Base-by-base conservation (phyloP, 2,113 vertebrate species). In the Capreolus pygargus region DNA sequence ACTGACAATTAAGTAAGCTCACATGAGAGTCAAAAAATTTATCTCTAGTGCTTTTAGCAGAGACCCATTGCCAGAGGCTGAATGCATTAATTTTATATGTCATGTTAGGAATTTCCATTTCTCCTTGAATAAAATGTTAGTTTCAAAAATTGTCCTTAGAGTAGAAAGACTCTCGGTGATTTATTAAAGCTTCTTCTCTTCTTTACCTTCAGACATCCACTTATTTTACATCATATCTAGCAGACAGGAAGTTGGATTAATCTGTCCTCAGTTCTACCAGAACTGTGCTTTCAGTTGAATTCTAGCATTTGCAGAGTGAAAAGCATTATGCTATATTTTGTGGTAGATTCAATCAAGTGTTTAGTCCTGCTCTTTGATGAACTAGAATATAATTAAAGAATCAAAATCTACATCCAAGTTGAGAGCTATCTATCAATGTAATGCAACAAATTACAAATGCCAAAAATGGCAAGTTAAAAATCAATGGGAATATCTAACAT, bases 41-140 rank as follows among this genome's bases (percentile, higher is more conserved):
- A 0, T 0, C 86, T 96, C 97, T 87, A 97, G 97, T 97, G 95
- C 61, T 97, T 98, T 88, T 92, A 86, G 95, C 97, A 97, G 87
- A 94, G 95, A 58, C 89, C 96, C 30, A 6, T 93, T 94, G 94
- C 92, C 97, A 98, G 91, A 97, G 86, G 95, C 76, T 98, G 74
- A 97, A 98, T 95, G n/a, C 93, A 91, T 97, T 98, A 45, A 11
- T 98, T 98, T 98, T 95, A 92, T 87, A 85, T 85, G 55, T 94
- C 64, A 54, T 64, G 87, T 55, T 45, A 95, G 78, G 67, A 67
- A 97, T 82, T 98, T 98, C 95, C 4, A 86, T 84, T 98, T 98
- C 96, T 95, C 86, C 97, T 97, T 95, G 28, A 98, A 94, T 97
- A 89, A 52, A 90, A 27, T 3, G 17, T 61, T 94, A 90, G 79